Evolutionary conservation across 2,113 vertebrate species (phyloP).

Genomic region (Microcebus ravelobensis): DNA sequence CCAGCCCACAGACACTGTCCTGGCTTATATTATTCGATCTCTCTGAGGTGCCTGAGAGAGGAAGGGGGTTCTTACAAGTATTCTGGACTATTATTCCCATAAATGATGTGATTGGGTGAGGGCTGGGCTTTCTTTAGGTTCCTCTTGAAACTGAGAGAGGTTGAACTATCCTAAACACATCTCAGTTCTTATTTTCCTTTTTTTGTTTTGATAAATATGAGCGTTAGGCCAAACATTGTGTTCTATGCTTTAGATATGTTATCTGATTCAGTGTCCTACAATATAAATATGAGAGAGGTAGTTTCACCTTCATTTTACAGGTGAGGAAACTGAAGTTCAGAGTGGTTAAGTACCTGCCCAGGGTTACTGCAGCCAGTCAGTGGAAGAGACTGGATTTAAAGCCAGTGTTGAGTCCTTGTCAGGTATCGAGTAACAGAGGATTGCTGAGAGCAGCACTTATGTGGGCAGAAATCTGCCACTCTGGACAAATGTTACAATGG

Average conservation of each 20-base stretch:
- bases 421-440: not conserved
- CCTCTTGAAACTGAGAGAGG: not conserved
- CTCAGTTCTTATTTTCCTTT: not conserved
- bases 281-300: not conserved
- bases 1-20: not conserved
- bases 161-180: not conserved
- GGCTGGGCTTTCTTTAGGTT: not conserved
- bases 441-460: not conserved
- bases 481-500: not conserved
- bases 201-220: not conserved
- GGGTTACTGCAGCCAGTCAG: not conserved
- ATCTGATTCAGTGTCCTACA: not conserved
- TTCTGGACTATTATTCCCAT: not conserved
- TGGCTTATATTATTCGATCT: not conserved
- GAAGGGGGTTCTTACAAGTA: not conserved
- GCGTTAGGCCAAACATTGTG: not conserved
- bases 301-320: not conserved
- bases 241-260: not conserved
- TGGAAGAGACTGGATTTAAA: not conserved
- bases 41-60: not conserved
- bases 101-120: not conserved
- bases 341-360: not conserved
- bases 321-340: not conserved
- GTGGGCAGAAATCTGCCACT: accelerated
- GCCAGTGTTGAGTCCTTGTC: not conserved